These are phyloP conservation scores for Passer domesticus DNA, from an alignment of 2,113 vertebrate species.

Conservation along the genomic window DNA sequence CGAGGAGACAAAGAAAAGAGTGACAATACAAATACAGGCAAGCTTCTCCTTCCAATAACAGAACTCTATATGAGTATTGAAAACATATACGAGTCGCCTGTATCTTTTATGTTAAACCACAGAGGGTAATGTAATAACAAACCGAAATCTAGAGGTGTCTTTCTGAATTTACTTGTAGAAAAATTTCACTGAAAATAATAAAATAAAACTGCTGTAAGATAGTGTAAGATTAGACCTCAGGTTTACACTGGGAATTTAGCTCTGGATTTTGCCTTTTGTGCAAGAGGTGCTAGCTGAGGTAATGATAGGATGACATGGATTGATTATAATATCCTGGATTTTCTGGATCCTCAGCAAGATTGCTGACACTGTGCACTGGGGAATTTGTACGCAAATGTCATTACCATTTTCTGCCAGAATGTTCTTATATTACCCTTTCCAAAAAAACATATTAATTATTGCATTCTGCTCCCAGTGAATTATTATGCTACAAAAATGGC, in stretches of 20 bases:
- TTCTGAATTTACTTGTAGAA: neutral
- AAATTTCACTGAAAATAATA: neutral
- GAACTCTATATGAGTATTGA: fast-evolving
- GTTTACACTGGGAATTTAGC: neutral
- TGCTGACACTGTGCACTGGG: neutral
- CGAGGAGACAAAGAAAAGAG: neutral
- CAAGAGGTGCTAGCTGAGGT: neutral
- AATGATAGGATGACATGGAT: neutral
- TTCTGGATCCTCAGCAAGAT: neutral
- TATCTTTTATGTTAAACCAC: neutral
- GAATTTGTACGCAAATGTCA: neutral
- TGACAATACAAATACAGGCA: neutral
- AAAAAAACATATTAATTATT: neutral
- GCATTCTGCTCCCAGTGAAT: neutral
- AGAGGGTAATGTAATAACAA: neutral
- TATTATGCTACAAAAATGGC: neutral
- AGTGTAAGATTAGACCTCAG: neutral
- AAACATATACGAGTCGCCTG: neutral
- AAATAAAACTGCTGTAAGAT: neutral
- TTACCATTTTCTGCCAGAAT: neutral
- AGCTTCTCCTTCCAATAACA: neutral
- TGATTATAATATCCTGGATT: neutral
- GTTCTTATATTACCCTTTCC: neutral
- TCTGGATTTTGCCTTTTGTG: neutral
- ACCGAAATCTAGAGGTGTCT: neutral